Evolutionary conservation across 2,797 vertebrate species (phyloP).

Genomic region (Sphenodon punctatus): DNA sequence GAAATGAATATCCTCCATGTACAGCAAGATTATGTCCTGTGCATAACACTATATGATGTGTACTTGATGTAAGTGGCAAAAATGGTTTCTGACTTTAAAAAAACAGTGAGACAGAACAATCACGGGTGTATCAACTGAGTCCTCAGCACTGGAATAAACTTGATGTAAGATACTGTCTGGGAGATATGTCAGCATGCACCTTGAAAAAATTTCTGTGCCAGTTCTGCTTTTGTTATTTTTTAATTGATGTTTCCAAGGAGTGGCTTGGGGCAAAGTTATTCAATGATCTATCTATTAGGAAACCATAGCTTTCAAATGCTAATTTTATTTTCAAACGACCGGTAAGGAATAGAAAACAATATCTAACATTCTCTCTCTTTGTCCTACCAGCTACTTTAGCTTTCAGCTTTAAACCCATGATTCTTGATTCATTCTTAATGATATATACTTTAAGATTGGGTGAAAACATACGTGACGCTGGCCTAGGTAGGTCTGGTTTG

Average conservation of each 20-base stretch:
- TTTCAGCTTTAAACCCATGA: neutral
- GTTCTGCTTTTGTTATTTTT: neutral
- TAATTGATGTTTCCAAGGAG: neutral
- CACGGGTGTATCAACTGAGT: neutral
- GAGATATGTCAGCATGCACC: neutral
- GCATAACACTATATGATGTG: constrained; percentile 24
- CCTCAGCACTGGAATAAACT: rapidly evolving
- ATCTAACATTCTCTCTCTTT: neutral
- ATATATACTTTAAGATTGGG: rapidly evolving
- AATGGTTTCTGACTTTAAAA: constrained; percentile 26
- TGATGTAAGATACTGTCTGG: neutral
- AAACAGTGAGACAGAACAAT: neutral
- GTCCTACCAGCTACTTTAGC: neutral
- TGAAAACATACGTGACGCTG: too few species aligned
- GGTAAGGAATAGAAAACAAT: rapidly evolving
- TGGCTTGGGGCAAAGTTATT: neutral
- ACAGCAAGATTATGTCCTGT: constrained; percentile 8
- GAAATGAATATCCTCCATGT: constrained; percentile 38
- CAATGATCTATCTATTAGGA: neutral
- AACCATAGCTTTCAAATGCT: neutral
- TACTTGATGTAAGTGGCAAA: neutral
- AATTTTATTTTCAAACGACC: neutral
- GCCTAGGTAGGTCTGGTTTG: too few species aligned
- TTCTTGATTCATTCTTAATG: rapidly evolving
- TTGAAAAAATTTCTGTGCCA: neutral